A percentile compares a stretch with the other conserved stretches of the same genome.
phyloP scores from a whole-genome alignment of 2,113 vertebrate genomes.

The Probosciger aterrimus region DNA sequence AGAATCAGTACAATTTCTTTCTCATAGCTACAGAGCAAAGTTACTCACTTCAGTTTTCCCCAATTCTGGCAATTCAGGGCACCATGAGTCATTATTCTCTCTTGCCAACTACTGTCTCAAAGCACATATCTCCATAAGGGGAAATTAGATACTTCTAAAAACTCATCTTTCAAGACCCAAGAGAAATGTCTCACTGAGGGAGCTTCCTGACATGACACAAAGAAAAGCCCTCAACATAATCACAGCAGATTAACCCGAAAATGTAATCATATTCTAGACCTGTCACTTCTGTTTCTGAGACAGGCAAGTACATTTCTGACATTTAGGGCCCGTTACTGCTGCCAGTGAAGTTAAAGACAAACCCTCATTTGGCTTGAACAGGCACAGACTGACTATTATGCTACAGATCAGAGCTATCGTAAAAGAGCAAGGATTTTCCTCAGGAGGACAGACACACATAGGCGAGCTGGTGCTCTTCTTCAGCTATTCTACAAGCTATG shows the following conservation, averaged over 20 bases:
- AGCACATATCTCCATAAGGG: not conserved
- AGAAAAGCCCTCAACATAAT: not conserved
- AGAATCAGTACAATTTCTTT: not conserved
- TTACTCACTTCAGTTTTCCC: not conserved
- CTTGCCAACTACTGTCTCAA: not conserved
- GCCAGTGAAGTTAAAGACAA: not conserved
- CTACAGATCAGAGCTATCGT: not conserved
- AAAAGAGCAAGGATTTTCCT: not conserved
- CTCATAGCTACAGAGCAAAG: not conserved
- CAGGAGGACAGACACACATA: fast-evolving
- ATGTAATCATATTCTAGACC: not conserved
- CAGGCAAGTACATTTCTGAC: not conserved
- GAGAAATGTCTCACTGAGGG: not conserved
- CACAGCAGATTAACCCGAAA: not conserved
- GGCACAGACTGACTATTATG: not conserved
- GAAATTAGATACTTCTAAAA: slow-evolving; percentile 34
- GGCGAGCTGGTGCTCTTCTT: not conserved
- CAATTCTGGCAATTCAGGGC: not conserved
- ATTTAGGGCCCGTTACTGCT: not conserved
- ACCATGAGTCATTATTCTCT: not conserved
- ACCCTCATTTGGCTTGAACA: not conserved
- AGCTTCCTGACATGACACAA: not conserved
- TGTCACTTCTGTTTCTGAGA: not conserved
- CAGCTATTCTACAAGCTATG: not conserved
- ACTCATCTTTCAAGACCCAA: not conserved